phyloP scores from a whole-genome alignment of 2,797 vertebrate species.

The Chiroxiphia lanceolata region DNA sequence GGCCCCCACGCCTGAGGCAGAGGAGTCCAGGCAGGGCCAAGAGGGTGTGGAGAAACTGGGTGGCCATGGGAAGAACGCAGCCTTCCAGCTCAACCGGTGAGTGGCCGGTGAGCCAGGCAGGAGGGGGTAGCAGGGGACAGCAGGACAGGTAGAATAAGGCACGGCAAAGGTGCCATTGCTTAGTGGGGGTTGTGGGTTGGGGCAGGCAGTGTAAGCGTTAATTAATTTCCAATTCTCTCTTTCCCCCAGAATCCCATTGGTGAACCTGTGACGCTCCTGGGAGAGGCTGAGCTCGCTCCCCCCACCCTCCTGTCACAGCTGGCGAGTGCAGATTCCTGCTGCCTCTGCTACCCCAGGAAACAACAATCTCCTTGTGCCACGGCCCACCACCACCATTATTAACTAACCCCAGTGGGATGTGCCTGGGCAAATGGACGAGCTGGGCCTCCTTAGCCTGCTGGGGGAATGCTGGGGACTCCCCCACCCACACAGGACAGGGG shows the following conservation, averaged over 20 bases:
- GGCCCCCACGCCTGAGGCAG: slow-evolving; percentile 62
- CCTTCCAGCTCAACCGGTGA: slow-evolving; percentile 82
- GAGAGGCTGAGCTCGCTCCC: slow-evolving; percentile 30
- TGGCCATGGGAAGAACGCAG: slow-evolving; percentile 43
- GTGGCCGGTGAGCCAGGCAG: neutral
- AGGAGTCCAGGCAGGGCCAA: slow-evolving; percentile 69
- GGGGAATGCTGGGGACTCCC: neutral
- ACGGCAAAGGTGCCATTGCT: fast-evolving
- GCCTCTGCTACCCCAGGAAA: slow-evolving; percentile 32
- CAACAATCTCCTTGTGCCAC: slow-evolving; percentile 53
- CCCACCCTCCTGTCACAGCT: neutral
- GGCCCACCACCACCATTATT: slow-evolving; percentile 23
- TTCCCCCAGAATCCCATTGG: slow-evolving; percentile 76
- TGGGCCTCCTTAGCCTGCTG: slow-evolving; percentile 25
- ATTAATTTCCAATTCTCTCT: slow-evolving; percentile 32
- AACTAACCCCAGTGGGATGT: slow-evolving; percentile 13
- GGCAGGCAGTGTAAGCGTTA: fast-evolving
- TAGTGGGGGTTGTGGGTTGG: fast-evolving
- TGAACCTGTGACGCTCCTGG: slow-evolving; percentile 76
- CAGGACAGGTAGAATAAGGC: neutral
- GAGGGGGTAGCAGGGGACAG: neutral
- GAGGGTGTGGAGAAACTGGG: slow-evolving; percentile 55
- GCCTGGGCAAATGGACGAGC: slow-evolving; percentile 45
- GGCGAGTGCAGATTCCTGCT: neutral
- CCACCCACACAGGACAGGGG: neutral